Evolutionary conservation across 2,113 vertebrate genomes (phyloP), one percentile per base, ranked within the genome.

Genomic region (Dicerorhinus sumatrensis): DNA sequence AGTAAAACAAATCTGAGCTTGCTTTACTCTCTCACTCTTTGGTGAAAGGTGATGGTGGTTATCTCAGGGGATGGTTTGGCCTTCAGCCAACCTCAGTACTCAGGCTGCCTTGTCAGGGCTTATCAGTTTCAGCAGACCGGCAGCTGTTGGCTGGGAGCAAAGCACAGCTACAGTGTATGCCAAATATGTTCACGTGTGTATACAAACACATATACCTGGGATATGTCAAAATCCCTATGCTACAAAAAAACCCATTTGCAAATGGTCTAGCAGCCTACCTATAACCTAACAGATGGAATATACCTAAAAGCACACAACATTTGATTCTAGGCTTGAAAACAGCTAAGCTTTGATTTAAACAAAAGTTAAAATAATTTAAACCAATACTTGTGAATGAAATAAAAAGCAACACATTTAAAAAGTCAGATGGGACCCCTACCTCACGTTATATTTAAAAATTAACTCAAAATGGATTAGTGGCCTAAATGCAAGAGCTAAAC

Each of bases 121-220:
- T 97, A 98, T 98, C 93, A 92, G 82, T 86, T 92, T 95, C 75
- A 92, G 70, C 79, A 80, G 82, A 65, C 65, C 48, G 69, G 86
- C 87, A 89, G 86, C 62, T 96, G 79, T 67, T 91, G 79, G n/a
- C 70, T 92, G 75, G 96, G 77, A 96, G 87, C 82, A 85, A 98
- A 98, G 69, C 51, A 93, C 12, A 96, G 63, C 46, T 96, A 60
- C 18, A 94, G 75, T 85, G 58, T 60, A 60, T 96, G 72, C 51
- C 89, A 89, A 89, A 89, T 82, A 76, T 70, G 48, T 36, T 91
- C 46, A 17, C 8, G 8, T 75, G 46, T 73, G 14, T 87, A 63
- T 82, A 84, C 2, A 84, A 91, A 93, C 56, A 62, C 21, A 62
- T 5, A 73, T 58, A 76, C 39, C 65, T 89, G 21, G 54, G 31